Percentiles rank a stretch among this genome's conserved stretches.
Conservation (phyloP, 2,888 invertebrate genomes). For the Taenaris catops region DNA sequence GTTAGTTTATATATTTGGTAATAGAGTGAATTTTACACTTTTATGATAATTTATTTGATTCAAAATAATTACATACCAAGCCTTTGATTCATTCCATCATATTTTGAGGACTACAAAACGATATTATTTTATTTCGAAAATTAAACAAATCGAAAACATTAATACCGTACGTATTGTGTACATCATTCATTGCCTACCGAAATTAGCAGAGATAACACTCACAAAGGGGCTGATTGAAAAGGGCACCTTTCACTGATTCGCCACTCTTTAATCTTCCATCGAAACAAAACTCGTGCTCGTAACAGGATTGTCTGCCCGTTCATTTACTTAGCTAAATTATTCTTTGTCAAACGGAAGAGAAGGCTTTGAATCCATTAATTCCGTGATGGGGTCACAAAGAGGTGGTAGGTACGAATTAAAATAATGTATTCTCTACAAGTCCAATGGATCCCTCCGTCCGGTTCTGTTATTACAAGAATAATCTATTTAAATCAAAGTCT, state of each 20-base stretch:
- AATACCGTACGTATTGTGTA: conserved; percentile 53
- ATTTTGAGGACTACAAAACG: too few species aligned
- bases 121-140: too few species aligned
- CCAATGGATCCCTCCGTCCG: conserved; percentile 75
- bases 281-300: conserved; percentile 71
- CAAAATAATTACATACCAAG: too few species aligned
- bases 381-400: conserved; percentile 75
- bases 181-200: conserved; percentile 67
- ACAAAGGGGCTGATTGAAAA: conserved; percentile 64
- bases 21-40: too few species aligned
- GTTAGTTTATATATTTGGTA: too few species aligned
- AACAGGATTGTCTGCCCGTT: conserved; percentile 76
- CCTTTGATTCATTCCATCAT: too few species aligned
- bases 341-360: conserved; percentile 78
- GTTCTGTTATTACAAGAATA: conserved; percentile 75
- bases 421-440: conserved; percentile 78
- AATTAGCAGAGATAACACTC: conserved; percentile 70
- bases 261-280: conserved; percentile 74
- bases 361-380: conserved; percentile 79
- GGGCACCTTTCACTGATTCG: conserved; percentile 61
- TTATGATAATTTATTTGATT: too few species aligned
- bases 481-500: conserved; percentile 77
- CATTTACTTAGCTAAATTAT: conserved; percentile 80
- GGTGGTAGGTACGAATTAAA: conserved; percentile 77
- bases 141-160: too few species aligned